Percentiles rank a stretch among this genome's conserved stretches.
phyloP scores from a whole-genome alignment of 2,113 vertebrate species.

The Psammodynastes pulverulentus region DNA sequence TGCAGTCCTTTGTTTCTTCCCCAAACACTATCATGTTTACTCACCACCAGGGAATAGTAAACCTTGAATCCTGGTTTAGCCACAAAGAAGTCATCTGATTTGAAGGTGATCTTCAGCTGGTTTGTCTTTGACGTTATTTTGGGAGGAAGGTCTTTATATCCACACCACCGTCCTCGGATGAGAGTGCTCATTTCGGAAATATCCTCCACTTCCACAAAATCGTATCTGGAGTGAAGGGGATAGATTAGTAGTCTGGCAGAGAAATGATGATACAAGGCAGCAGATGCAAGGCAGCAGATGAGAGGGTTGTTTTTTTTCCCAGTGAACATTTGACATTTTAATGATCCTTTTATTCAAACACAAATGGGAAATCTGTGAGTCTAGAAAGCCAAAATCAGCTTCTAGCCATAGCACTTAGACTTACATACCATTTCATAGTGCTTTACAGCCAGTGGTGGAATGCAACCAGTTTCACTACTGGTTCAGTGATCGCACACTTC shows the following conservation, averaged over 20 bases:
- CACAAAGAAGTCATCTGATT: slow-evolving; percentile 95
- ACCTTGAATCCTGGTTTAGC: slow-evolving; percentile 96
- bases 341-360: neutral
- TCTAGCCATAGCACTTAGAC: neutral
- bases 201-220: slow-evolving; percentile 96
- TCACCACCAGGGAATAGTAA: slow-evolving; percentile 91
- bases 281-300: neutral
- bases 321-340: neutral
- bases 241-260: slow-evolving; percentile 1
- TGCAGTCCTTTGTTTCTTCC: slow-evolving; percentile 18
- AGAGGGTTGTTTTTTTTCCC: neutral
- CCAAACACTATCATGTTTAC: slow-evolving; percentile 39
- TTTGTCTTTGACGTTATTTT: slow-evolving; percentile 88
- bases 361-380: neutral
- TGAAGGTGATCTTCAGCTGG: slow-evolving; percentile 91
- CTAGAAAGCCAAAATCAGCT: neutral
- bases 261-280: neutral
- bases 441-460: no score
- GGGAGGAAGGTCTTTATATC: slow-evolving; percentile 83
- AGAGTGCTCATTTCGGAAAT: slow-evolving; percentile 85
- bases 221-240: slow-evolving; percentile 78
- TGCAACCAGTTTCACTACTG: no score
- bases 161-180: slow-evolving; percentile 94
- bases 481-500: no score
- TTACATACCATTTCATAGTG: neutral